phyloP scores from a whole-genome alignment of 2,113 vertebrate species.

The Gracilinanus agilis region DNA sequence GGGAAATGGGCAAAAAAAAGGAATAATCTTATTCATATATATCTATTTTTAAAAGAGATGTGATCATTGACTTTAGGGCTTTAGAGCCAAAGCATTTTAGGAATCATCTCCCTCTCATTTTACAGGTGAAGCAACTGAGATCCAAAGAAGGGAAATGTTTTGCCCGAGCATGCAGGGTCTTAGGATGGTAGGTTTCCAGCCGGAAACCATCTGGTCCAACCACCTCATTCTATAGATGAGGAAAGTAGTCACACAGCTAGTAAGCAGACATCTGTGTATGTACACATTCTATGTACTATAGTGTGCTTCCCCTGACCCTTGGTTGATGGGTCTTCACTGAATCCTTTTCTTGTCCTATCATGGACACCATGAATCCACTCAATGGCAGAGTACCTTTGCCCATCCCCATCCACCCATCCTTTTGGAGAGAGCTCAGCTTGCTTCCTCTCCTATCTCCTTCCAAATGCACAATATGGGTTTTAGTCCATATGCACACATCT shows the following conservation, averaged over 20 bases:
- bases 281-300: neutral
- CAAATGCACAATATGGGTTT: neutral
- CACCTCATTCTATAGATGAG: neutral
- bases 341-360: neutral
- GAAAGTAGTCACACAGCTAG: neutral
- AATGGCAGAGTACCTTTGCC: neutral
- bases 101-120: neutral
- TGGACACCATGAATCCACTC: neutral
- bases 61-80: neutral
- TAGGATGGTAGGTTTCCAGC: neutral
- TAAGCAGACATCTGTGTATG: neutral
- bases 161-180: neutral
- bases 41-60: neutral
- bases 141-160: neutral
- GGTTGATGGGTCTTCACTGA: neutral
- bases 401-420: neutral
- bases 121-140: neutral
- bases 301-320: neutral
- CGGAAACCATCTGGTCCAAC: neutral
- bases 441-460: neutral
- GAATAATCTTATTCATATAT: neutral
- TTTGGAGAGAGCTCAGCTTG: neutral
- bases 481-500: neutral
- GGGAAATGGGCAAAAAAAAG: neutral
- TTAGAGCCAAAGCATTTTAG: neutral